phyloP scores from a whole-genome alignment of 2,888 invertebrate species.

The Candidula unifasciata region DNA sequence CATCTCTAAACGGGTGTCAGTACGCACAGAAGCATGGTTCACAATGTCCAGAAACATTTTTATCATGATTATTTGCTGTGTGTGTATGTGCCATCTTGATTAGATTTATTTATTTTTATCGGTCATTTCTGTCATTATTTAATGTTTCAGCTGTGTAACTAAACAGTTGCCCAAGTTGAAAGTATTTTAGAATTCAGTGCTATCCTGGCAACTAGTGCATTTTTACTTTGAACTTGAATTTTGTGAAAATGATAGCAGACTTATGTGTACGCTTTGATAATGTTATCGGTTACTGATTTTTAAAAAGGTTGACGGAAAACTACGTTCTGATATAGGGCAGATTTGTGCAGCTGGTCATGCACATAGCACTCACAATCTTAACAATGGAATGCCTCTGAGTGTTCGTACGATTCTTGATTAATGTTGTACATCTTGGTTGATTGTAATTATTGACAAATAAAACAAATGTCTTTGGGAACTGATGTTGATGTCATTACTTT shows the following conservation, averaged over 20 bases:
- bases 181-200: too few relatives aligned
- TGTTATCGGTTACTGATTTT: not conserved
- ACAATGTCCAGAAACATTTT: too few relatives aligned
- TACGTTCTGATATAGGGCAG: slow-evolving; percentile 14
- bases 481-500: not conserved
- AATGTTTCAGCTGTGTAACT: too few relatives aligned
- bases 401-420: not conserved
- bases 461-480: not conserved
- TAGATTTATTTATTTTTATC: not conserved
- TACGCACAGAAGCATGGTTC: too few relatives aligned
- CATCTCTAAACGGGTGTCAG: too few relatives aligned
- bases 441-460: slow-evolving; percentile 7
- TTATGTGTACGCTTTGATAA: not conserved
- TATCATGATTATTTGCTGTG: too few relatives aligned
- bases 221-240: not conserved
- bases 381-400: not conserved
- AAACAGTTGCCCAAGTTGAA: too few relatives aligned
- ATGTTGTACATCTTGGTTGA: slow-evolving; percentile 18
- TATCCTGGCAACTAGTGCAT: too few relatives aligned
- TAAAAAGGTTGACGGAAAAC: not conserved
- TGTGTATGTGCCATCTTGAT: slow-evolving; percentile 17
- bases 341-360: slow-evolving; percentile 22
- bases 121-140: too few relatives aligned
- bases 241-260: not conserved
- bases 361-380: not conserved